Base-by-base conservation (phyloP, 2,888 invertebrate genomes). In the Acanthococcus lagerstroemiae region DNA sequence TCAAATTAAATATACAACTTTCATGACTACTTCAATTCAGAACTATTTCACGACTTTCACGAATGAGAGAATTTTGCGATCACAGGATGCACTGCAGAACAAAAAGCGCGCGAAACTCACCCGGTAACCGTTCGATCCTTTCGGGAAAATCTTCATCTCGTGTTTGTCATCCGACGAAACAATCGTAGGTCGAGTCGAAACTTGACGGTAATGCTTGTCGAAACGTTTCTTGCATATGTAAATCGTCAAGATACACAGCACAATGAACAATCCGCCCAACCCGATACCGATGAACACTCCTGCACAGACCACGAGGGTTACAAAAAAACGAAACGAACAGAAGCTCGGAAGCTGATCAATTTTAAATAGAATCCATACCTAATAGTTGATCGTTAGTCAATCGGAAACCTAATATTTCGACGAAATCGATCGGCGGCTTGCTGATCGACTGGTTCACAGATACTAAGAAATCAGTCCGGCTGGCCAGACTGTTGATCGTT, bases 81-180 rank as follows among this genome's bases (percentile, higher is more conserved):
- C n/a, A n/a, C n/a, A n/a, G n/a, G n/a, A n/a, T n/a, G n/a, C n/a
- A n/a, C n/a, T n/a, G n/a, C n/a, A n/a, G n/a, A n/a, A n/a, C n/a
- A n/a, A n/a, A n/a, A n/a, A n/a, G n/a, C n/a, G n/a, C 37, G 37
- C 37, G n/a, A 15, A 15, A 44, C 24, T 65, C 26, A 66, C 66
- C 46, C 55, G 45, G 50, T 26, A 57, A 26, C 12, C 26, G 44
- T 26, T 30, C 7, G 50, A 30, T 22, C n/a, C 56, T 27, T 21
- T 56, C 19, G 65, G 7, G 9, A 61, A 27, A 26, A 61, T 52
- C n/a, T 52, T 63, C 44, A 57, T 50, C 19, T 57, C 66, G 48
- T 50, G 56, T 46, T 66, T 65, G 5, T 46, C 48, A 17, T 50
- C 5, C 19, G 37, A 4, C 2, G 56, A 30, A 3, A 48, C 1